Evolutionary conservation across 2,113 vertebrate species (phyloP).

Genomic region (Merops nubicus): DNA sequence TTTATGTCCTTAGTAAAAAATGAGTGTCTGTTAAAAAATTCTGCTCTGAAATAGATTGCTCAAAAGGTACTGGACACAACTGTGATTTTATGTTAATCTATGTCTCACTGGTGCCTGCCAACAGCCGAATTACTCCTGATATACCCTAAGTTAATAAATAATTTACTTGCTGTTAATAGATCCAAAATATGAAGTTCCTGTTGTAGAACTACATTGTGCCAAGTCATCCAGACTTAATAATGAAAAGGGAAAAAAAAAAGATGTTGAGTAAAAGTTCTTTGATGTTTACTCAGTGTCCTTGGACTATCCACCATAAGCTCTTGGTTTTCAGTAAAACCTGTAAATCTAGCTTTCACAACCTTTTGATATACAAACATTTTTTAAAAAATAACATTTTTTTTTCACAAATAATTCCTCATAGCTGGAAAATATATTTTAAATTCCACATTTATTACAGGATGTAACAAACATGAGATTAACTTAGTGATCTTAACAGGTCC

Average conservation of each 20-base stretch:
- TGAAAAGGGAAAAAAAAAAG: neutral
- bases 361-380: neutral
- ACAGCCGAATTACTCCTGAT: slow-evolving; percentile 49
- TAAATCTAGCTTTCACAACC: neutral
- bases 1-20: neutral
- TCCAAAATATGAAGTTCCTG: slow-evolving; percentile 63
- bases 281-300: neutral
- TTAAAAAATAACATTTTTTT: neutral
- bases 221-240: slow-evolving; percentile 25
- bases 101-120: slow-evolving; percentile 33
- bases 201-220: slow-evolving; percentile 20
- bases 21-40: neutral
- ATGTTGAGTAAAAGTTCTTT: neutral
- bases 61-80: neutral
- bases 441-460: neutral
- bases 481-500: neutral
- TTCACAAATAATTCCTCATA: neutral
- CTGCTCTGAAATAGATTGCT: neutral
- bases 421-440: neutral
- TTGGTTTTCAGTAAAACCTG: neutral
- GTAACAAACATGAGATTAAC: neutral
- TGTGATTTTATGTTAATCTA: neutral
- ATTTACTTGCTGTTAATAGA: slow-evolving; percentile 61
- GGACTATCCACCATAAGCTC: neutral
- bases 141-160: slow-evolving; percentile 65